Evolutionary conservation across 2,797 vertebrate genomes (phyloP), one percentile per base, ranked within the genome.

Genomic region (Toxotes lorentzi): DNA sequence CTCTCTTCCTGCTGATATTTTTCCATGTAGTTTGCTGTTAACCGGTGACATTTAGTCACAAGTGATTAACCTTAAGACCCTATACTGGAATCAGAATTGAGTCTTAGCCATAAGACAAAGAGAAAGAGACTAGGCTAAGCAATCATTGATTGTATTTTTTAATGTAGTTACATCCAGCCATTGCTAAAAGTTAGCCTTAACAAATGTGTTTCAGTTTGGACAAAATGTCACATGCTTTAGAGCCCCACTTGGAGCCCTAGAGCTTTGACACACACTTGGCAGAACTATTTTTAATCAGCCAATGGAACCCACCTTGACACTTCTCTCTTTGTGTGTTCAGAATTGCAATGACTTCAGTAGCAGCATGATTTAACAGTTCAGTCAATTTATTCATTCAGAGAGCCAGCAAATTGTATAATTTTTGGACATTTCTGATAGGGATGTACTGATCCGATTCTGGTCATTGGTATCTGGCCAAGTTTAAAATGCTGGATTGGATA

Each of bases 141-240:
- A 63, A 70, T 78, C 32, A 70, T 43, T 62, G 40, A 68, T 64
- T 69, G 4, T 60, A 57, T 45, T 38, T 70, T 73, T 63, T 24
- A 61, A 70, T 82, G 73, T 40, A 34, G 70, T 83, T 73, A 13
- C 41, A 45, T 81, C n/a, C 48, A 78, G 24, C 34, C 12, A 53
- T 11, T 34, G 56, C 60, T 57, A 67, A 79, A 73, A 78, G 76
- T 66, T 84, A 91, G 50, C 51, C 66, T 73, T 67, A 59, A 51
- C 65, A 67, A 79, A 83, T 91, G 70, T 81, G 68, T 83, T 89
- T 80, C 65, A 72, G 62, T 74, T 71, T 66, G 53, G 50, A 76
- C 63, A 70, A 91, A 89, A 88, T 88, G 79, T 64, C 79, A 79
- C 71, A 82, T 40, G 47, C 40, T 78, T 81, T 76, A 63, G 76